Conservation (phyloP, 2,888 invertebrate species). For the Melieria crassipennis region DNA sequence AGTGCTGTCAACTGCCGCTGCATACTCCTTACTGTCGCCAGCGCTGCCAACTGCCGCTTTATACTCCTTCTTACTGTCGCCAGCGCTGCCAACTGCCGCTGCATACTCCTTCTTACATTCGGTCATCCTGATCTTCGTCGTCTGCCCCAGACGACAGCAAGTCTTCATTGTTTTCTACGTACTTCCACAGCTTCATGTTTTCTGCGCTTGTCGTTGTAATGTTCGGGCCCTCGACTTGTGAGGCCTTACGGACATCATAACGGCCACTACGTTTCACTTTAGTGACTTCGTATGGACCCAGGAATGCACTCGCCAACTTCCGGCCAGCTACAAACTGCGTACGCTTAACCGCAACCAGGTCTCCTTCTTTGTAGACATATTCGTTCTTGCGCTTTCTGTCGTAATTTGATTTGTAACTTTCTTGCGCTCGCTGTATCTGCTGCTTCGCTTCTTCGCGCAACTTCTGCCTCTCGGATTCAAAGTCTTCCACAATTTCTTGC, state of each 20-base stretch:
- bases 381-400: conserved; percentile 39
- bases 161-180: conserved; percentile 13
- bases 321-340: conserved; percentile 40
- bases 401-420: conserved; percentile 31
- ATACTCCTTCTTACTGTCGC: too few species aligned
- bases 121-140: conserved; percentile 8
- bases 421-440: conserved; percentile 36
- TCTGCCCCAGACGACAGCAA: conserved; percentile 18
- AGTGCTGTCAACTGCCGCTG: too few species aligned
- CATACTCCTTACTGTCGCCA: too few species aligned
- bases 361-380: conserved; percentile 30
- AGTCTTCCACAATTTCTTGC: conserved; percentile 26
- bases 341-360: conserved; percentile 40
- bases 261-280: conserved; percentile 36
- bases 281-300: conserved; percentile 40
- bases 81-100: too few species aligned
- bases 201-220: conserved; percentile 13
- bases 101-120: conserved; percentile 8
- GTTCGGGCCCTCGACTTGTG: conserved; percentile 27
- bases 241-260: conserved; percentile 35
- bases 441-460: conserved; percentile 27
- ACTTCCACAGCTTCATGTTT: conserved; percentile 20
- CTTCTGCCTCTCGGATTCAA: conserved; percentile 29
- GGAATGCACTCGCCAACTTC: conserved; percentile 38
- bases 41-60: too few species aligned